Conservation (phyloP, 2,888 invertebrate genomes). For the Reticulitermes lucifugus region DNA sequence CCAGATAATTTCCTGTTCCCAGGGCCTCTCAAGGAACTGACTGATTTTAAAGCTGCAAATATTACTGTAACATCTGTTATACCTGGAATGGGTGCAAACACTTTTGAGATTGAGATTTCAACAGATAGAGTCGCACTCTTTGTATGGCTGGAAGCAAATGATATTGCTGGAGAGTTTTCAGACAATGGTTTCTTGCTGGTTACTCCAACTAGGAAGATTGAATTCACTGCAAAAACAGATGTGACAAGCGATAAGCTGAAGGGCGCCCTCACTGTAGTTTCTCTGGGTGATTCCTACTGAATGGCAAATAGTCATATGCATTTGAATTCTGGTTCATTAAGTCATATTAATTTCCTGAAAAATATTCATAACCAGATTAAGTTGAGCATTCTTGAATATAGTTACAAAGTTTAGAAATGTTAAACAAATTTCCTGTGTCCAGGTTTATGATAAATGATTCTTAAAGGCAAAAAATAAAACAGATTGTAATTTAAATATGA, state of each 20-base stretch:
- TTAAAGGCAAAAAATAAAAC: too few species aligned
- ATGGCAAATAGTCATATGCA: neutral
- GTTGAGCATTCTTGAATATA: too few species aligned
- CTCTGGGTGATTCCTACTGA: neutral
- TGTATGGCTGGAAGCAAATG: slow-evolving; percentile 74
- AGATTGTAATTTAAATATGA: too few species aligned
- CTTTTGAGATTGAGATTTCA: slow-evolving; percentile 61
- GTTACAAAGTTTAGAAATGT: too few species aligned
- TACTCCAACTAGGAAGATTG: neutral
- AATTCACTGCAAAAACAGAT: neutral
- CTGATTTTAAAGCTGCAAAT: slow-evolving; percentile 67
- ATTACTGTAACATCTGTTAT: slow-evolving; percentile 66
- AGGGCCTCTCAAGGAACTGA: slow-evolving; percentile 66
- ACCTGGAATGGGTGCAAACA: neutral
- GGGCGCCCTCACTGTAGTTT: neutral
- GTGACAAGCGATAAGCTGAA: neutral
- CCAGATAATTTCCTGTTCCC: slow-evolving; percentile 79
- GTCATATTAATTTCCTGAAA: too few species aligned
- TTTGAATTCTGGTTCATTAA: too few species aligned
- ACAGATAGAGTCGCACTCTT: slow-evolving; percentile 73
- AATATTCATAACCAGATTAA: too few species aligned
- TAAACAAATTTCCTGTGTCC: too few species aligned
- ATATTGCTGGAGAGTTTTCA: slow-evolving; percentile 73
- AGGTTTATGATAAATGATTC: too few species aligned
- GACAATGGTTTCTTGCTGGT: slow-evolving; percentile 76